A percentile compares a stretch with the other conserved stretches of the same genome.
phyloP scores from a whole-genome alignment of 2,113 vertebrate species.

The Dasyurus viverrinus region DNA sequence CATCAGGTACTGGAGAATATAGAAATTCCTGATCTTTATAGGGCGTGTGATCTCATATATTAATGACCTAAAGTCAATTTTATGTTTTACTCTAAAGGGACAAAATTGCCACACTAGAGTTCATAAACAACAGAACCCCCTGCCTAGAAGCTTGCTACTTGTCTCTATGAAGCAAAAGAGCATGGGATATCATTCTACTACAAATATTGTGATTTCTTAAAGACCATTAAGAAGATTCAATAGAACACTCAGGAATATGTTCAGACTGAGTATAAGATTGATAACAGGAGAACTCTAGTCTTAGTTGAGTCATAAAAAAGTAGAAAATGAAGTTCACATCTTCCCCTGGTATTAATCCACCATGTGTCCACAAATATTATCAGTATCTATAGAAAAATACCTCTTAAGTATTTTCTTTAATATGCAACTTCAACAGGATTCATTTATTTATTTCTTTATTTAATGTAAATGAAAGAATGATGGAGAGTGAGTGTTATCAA shows the following conservation, averaged over 20 bases:
- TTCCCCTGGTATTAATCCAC: not conserved
- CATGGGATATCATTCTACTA: not conserved
- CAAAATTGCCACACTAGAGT: not conserved
- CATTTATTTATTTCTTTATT: not conserved
- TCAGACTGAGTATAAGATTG: not conserved
- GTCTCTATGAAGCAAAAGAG: not conserved
- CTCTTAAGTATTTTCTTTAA: not conserved
- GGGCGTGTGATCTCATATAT: not conserved
- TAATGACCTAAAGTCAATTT: not conserved
- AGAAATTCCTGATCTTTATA: not conserved
- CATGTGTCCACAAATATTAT: not conserved
- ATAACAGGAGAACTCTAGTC: not conserved
- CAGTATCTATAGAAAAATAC: not conserved
- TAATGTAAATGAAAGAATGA: not conserved
- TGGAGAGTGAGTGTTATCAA: not conserved
- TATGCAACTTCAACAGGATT: not conserved
- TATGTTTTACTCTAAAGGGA: not conserved
- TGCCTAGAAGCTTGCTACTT: not conserved
- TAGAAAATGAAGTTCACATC: not conserved
- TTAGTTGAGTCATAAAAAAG: not conserved
- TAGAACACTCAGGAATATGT: not conserved
- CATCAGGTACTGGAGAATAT: not conserved
- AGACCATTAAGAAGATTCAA: not conserved
- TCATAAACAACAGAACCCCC: not conserved
- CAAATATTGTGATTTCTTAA: not conserved